Base-by-base conservation (phyloP, 2,113 vertebrate genomes). In the Rallus limicola region DNA sequence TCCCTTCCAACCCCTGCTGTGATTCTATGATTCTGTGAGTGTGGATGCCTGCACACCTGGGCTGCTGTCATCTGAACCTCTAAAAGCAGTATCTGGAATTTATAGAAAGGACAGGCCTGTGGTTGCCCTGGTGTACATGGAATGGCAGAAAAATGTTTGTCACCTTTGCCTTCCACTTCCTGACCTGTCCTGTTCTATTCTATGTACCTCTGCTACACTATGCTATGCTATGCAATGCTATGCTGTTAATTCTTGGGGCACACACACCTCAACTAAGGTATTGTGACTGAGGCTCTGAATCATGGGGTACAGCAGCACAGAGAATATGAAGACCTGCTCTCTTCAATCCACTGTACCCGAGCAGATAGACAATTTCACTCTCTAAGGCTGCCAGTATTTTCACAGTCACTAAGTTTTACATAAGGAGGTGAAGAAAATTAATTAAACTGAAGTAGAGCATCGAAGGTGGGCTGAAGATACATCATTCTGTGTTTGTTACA, bases 371-470 rank as follows among this genome's bases (percentile, higher is more conserved):
- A 70, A 33, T 74, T 84, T 90, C 29, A 67, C 78, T 84, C 24
- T 67, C 46, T 70, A 58, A 86, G 56, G 31, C n/a, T 93, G 72
- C 10, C 0, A 20, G 38, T 44, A 68, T 81, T 83, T 93, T 88
- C 88, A 90, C 2, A 9, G 52, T 36, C 31, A 29, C 36, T 52
- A 68, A 83, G 52, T 84, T 97, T 92, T 78, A 55, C 42, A 38
- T 3, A 56, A 75, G 20, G 18, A 89, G 42, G 38, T 60, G 70
- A 93, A 87, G 58, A 68, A 92, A 93, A 82, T 68, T 75, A 96
- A 95, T 95, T 86, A 93, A 96, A 58, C 58, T 82, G 83, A 93
- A 78, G 56, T 12, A 81, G 46, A 91, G 11, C 62, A 48, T 56
- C 93, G 18, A 89, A 93, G 31, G 38, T 88, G 38, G 60, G 26